Percentiles rank a stretch among this genome's conserved stretches.
Conservation (phyloP, 2,888 invertebrate genomes). For the Rhogogaster chlorosoma region DNA sequence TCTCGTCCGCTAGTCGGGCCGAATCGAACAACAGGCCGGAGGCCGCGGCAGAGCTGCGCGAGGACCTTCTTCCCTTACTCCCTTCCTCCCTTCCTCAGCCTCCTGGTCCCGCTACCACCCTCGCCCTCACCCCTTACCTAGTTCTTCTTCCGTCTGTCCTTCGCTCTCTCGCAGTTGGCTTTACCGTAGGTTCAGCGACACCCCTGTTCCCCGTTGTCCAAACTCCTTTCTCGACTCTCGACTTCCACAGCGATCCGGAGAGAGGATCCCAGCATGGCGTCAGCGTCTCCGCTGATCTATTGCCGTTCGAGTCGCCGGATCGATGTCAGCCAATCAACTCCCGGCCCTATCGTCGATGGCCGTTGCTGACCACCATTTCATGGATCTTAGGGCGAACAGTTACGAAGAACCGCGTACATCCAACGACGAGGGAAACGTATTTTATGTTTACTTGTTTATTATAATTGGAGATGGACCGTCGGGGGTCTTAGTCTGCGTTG, state of each 20-base stretch:
- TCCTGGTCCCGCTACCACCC: constrained; percentile 55
- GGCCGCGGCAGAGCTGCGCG: constrained; percentile 73
- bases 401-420: neutral
- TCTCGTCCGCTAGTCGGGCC: constrained; percentile 79
- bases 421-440: neutral
- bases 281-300: constrained; percentile 66
- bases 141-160: constrained; percentile 46
- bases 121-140: constrained; percentile 53
- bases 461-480: neutral
- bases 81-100: constrained; percentile 43
- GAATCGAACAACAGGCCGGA: constrained; percentile 79
- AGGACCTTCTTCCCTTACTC: constrained; percentile 58
- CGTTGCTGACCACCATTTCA: constrained; percentile 30
- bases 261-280: constrained; percentile 62
- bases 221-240: constrained; percentile 29
- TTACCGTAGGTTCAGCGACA: neutral
- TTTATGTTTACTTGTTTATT: neutral
- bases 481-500: neutral
- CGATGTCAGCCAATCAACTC: constrained; percentile 67
- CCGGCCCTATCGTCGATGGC: constrained; percentile 52
- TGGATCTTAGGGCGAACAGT: constrained; percentile 2
- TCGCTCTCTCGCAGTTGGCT: constrained; percentile 14
- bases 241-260: constrained; percentile 70
- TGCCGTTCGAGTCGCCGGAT: constrained; percentile 63
- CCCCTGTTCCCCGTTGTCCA: constrained; percentile 19